These are phyloP conservation scores for Takifugu bimaculatus DNA, from an alignment of 2,113 vertebrate genomes.

Conservation along the genomic window DNA sequence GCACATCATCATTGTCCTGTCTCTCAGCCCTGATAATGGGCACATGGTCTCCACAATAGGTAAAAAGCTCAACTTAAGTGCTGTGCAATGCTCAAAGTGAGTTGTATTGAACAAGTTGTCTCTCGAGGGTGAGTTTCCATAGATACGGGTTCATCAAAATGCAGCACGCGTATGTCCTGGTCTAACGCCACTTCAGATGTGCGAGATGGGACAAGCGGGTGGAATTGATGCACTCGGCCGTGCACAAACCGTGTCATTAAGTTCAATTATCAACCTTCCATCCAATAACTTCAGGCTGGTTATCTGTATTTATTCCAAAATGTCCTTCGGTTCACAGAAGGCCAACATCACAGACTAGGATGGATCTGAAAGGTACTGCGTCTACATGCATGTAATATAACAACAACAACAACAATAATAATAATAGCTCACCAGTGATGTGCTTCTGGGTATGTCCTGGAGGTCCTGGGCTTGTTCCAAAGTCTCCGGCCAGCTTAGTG, in stretches of 20 bases:
- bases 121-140: conserved; percentile 47
- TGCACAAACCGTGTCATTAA: conserved; percentile 50
- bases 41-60: conserved; percentile 19
- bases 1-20: conserved; percentile 38
- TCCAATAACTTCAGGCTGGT: conserved; percentile 10
- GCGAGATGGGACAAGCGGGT: conserved; percentile 22
- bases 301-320: conserved; percentile 17
- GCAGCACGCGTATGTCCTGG: conserved; percentile 25
- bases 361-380: no score
- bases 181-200: conserved; percentile 33
- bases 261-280: conserved; percentile 45
- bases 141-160: conserved; percentile 51
- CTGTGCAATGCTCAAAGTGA: conserved; percentile 36
- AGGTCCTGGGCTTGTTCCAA: no score
- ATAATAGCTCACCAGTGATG: no score
- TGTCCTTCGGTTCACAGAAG: conserved; percentile 14
- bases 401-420: no score
- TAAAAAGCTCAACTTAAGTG: conserved; percentile 46
- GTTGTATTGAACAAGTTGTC: conserved; percentile 36
- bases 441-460: no score
- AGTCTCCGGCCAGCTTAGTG: no score
- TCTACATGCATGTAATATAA: no score
- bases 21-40: conserved; percentile 43
- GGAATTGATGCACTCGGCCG: conserved; percentile 39
- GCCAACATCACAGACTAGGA: no score